A percentile compares a stretch with the other conserved stretches of the same genome.
Conservation (phyloP, 2,888 invertebrate genomes). For the Hirtodrosophila duncani region DNA sequence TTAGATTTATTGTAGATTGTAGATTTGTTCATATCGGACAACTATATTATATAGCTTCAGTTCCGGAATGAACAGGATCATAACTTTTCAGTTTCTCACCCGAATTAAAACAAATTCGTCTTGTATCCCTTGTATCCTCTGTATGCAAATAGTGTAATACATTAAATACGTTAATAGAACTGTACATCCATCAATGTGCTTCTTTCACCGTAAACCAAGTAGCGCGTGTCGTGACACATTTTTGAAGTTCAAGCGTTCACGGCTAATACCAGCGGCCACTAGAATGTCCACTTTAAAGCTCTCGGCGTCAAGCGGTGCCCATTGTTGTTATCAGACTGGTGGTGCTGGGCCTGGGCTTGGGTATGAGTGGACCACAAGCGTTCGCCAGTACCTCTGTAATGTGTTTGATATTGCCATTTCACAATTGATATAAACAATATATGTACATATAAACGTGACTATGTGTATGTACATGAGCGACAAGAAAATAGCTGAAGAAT, state of each 20-base stretch:
- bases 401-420: constrained; percentile 51
- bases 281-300: constrained; percentile 67
- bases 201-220: constrained; percentile 11
- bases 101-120: too few relatives aligned
- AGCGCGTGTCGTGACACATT: constrained; percentile 42
- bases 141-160: too few relatives aligned
- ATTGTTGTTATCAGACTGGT: constrained; percentile 42
- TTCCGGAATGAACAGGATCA: too few relatives aligned
- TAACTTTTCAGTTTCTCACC: too few relatives aligned
- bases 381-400: constrained; percentile 36
- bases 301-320: constrained; percentile 50
- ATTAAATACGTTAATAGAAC: not conserved
- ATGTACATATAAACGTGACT: not conserved
- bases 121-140: too few relatives aligned
- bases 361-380: constrained; percentile 13
- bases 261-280: constrained; percentile 59
- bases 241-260: constrained; percentile 61
- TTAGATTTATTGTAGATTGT: too few relatives aligned
- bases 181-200: constrained; percentile 54
- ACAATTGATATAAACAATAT: constrained; percentile 24
- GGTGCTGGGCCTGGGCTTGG: not conserved
- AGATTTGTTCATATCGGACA: too few relatives aligned
- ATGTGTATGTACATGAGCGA: too few relatives aligned
- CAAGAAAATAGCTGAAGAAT: constrained; percentile 40
- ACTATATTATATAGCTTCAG: too few relatives aligned